Conservation (phyloP, 2,888 invertebrate species). For the Dasysyrphus tricinctus region DNA sequence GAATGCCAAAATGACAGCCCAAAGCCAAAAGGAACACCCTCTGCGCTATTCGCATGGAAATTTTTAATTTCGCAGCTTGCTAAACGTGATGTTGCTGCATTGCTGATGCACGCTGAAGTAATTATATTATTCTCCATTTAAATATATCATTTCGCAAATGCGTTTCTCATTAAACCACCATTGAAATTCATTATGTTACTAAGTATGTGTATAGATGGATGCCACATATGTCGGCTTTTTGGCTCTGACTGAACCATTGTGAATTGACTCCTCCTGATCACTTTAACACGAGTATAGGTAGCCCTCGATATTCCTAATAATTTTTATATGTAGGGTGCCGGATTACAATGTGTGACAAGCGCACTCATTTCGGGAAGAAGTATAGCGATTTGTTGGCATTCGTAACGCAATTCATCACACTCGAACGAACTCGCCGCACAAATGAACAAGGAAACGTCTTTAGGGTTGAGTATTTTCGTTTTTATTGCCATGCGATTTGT, state of each 20-base stretch:
- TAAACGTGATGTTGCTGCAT: neutral
- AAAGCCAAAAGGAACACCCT: slow-evolving; percentile 42
- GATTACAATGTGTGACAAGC: slow-evolving; percentile 19
- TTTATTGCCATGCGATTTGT: slow-evolving; percentile 70
- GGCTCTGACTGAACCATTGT: neutral
- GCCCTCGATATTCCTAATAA: slow-evolving; percentile 37
- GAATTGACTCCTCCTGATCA: slow-evolving; percentile 68
- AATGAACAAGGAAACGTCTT: slow-evolving; percentile 32
- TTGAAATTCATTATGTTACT: slow-evolving; percentile 63
- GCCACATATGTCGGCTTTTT: slow-evolving; percentile 64
- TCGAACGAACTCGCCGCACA: slow-evolving; percentile 50
- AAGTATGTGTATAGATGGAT: slow-evolving; percentile 36
- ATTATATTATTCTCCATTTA: slow-evolving; percentile 48
- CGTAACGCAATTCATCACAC: slow-evolving; percentile 73
- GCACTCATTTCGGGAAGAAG: slow-evolving; percentile 31
- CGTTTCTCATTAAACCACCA: slow-evolving; percentile 71
- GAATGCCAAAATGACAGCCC: slow-evolving; percentile 13
- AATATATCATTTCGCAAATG: slow-evolving; percentile 63
- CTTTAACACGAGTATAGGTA: slow-evolving; percentile 34
- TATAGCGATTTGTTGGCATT: slow-evolving; percentile 67
- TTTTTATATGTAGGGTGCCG: slow-evolving; percentile 12
- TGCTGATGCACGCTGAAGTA: slow-evolving; percentile 22
- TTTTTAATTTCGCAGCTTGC: slow-evolving; percentile 46
- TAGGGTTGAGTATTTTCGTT: slow-evolving; percentile 29
- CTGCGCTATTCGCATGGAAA: slow-evolving; percentile 54